Evolutionary conservation across 2,797 vertebrate genomes (phyloP), one percentile per base, ranked within the genome.

Genomic region (Sebastes hopkinsi): DNA sequence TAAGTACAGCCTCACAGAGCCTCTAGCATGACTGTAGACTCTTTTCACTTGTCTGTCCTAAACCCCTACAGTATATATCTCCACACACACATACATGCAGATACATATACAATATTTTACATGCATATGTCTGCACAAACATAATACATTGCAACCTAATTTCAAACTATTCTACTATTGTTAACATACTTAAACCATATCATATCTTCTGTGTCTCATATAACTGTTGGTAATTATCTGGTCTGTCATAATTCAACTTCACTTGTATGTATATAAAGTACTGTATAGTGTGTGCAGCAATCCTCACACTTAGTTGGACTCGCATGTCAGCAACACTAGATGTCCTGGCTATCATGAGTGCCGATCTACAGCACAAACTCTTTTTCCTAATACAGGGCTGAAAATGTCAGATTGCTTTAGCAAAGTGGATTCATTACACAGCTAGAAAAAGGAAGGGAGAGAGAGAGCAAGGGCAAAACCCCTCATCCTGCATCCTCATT

Each of bases 381-480:
- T 50, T 71, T 72, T 34, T 20, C 27, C 25, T 55, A 59, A 65
- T 52, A 46, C 42, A 27, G 13, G 29, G 25, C 25, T 74, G 46
- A 77, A 77, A 79, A 81, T 80, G 70, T 72, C 72, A 84, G 27
- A 79, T 61, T 65, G 23, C 56, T 74, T 76, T 32, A 76, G 71
- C 76, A 80, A 80, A 75, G 20, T 77, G 10, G 4, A 79, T 79
- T 74, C 54, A 77, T 81, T 71, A 79, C 58, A 73, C 25, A 72
- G 52, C 23, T 67, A 22, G 50, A 77, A 73, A 61, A 68, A 20
- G 16, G 7, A 72, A 27, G 36, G n/a, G 16, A 46, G 42, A 18
- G 42, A 42, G 62, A 68, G 67, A 54, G 42, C 22, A 55, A 58
- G 23, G 67, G 75, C 52, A 74, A 86, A 83, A n/a, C 12, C 36